phyloP scores from a whole-genome alignment of 1,140 invertebrate genomes.

The Lepidostoma basale region DNA sequence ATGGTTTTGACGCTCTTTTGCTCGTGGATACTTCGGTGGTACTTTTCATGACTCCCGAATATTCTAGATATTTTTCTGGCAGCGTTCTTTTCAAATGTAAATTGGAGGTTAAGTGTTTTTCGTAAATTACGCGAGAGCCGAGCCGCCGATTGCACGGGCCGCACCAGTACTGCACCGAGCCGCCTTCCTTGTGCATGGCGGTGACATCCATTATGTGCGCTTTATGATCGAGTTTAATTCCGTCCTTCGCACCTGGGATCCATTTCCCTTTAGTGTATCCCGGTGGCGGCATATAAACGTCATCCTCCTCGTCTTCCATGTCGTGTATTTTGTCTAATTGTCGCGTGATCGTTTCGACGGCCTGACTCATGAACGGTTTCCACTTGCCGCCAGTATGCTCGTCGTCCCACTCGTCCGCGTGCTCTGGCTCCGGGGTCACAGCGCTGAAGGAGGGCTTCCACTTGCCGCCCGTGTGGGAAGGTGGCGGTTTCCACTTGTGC shows the following conservation, averaged over 20 bases:
- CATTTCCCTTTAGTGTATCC: constrained; percentile 78
- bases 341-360: constrained; percentile 46
- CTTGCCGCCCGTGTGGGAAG: constrained; percentile 74
- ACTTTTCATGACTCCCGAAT: constrained; percentile 55
- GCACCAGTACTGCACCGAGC: constrained; percentile 75
- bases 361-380: constrained; percentile 52
- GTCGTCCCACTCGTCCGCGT: constrained; percentile 53
- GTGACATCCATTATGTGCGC: constrained; percentile 59
- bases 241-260: constrained; percentile 69
- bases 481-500: constrained; percentile 71
- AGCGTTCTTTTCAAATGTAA: constrained; percentile 73
- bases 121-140: constrained; percentile 73
- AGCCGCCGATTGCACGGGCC: constrained; percentile 76
- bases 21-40: constrained; percentile 48
- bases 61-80: constrained; percentile 69
- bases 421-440: constrained; percentile 55
- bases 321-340: constrained; percentile 48
- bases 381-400: constrained; percentile 57
- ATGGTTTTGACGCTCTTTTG: constrained; percentile 52
- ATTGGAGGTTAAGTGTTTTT: constrained; percentile 74
- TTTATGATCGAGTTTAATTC: constrained; percentile 55
- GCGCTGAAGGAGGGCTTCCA: constrained; percentile 63
- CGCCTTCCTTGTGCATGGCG: constrained; percentile 56
- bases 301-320: constrained; percentile 52
- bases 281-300: constrained; percentile 65